Base-by-base conservation (phyloP, 1,140 invertebrate genomes). In the Hylyphantes graminicola region DNA sequence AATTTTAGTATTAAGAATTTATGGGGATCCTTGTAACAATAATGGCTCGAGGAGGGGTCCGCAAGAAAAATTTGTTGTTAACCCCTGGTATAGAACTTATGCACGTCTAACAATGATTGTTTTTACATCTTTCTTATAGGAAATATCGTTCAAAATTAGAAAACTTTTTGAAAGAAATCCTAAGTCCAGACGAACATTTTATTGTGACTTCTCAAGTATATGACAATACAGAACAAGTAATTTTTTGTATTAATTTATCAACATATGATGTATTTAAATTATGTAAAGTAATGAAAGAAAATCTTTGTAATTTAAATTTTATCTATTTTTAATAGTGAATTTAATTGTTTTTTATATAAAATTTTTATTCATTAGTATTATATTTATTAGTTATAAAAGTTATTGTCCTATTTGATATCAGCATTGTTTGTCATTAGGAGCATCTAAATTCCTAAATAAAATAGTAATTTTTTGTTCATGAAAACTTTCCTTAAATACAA, bases 181-280 rank as follows among this genome's bases (percentile, higher is more conserved):
- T 78, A 15, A 64, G 67, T 21, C 54, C 53, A 35, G 63, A 61
- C 54, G 76, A 67, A 15, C n/a, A 78, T 54, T 67, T 78, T 13
- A 55, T 67, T 67, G 9, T 78, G 48, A 76, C 61, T 61, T 76
- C 57, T 76, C 74, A 76, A 19, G 64, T 76, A 3, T 64, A 61
- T 51, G 74, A 76, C 64, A 76, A 76, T 53, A 51, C 19, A 11
- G 74, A 76, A 64, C 74, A 76, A 48, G 74, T 76, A 19, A 70
- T 13, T 13, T n/a, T 59, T 59, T 35, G 1, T 35, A 35, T 35
- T 35, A 5, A 35, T 35, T 5, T 35, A 35, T 35, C n/a, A n/a
- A n/a, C n/a, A 35, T 35, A 35, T 35, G 35, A 35, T 35, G 35
- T 35, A 35, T 5, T 35, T 35, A 35, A 35, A 35, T 3, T 61